Percentiles rank a stretch among this genome's conserved stretches.
Evolutionary conservation across 2,797 vertebrate species (phyloP).

Genomic region (Lepilemur ruficaudatus): DNA sequence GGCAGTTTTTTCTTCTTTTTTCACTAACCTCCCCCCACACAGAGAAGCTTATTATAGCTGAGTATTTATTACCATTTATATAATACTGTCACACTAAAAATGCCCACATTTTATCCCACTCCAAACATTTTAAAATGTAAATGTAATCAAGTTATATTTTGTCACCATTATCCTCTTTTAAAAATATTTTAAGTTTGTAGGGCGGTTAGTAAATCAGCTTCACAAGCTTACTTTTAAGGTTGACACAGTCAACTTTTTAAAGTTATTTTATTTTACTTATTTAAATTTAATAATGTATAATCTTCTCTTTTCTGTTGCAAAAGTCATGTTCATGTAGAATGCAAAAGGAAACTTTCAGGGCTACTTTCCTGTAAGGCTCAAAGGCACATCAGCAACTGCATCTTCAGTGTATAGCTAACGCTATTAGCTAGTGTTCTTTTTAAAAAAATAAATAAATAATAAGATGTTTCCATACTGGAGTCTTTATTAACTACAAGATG

Average conservation of each 20-base stretch:
- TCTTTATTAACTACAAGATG: background rate
- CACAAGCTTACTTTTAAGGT: background rate
- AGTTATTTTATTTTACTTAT: slow-evolving; percentile 40
- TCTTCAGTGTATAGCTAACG: background rate
- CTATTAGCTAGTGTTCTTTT: background rate
- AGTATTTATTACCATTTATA: slow-evolving; percentile 41
- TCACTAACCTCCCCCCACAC: background rate
- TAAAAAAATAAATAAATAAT: background rate
- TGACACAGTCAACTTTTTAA: background rate
- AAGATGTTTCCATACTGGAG: background rate
- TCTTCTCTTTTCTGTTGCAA: background rate
- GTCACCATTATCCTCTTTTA: background rate
- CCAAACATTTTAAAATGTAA: slow-evolving; percentile 47
- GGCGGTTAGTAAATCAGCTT: background rate
- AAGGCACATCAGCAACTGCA: background rate
- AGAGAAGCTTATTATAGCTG: slow-evolving; percentile 31
- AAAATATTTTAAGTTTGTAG: slow-evolving; percentile 8
- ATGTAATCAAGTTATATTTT: slow-evolving; percentile 18
- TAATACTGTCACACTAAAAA: slow-evolving; percentile 18
- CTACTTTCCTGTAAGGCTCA: background rate
- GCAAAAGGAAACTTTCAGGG: background rate
- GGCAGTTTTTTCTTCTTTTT: background rate
- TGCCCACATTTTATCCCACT: background rate
- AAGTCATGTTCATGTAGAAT: background rate
- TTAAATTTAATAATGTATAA: slow-evolving; percentile 11